Base-by-base conservation (phyloP, 2,797 vertebrate genomes). In the Parauchenoglanis ngamensis region DNA sequence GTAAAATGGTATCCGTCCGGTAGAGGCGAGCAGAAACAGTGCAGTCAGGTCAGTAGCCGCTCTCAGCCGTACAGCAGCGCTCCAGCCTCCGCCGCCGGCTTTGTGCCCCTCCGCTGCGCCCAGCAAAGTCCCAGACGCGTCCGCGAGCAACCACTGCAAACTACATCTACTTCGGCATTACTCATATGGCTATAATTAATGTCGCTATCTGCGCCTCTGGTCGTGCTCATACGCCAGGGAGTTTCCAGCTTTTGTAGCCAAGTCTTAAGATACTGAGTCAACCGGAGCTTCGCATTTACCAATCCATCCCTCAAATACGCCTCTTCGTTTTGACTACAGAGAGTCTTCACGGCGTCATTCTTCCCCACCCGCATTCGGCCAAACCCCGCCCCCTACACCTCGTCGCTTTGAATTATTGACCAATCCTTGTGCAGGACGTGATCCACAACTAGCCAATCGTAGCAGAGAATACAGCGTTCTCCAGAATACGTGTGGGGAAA, bases 61-160 rank as follows among this genome's bases (percentile, higher is more conserved):
- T 83, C 72, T 83, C 75, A 87, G 85, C 91, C 89, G 75, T 87
- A 87, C 91, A 90, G 85, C 68, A 76, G 80, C 79, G 77, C 40
- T 83, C 56, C 90, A 88, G 90, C 91, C 91, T 85, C 91, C 89
- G 88, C 92, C 91, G 89, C 92, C 91, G 91, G 93, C 93, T 93
- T 85, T 91, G 87, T 90, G 90, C 28, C 87, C 84, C 86, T 86
- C 87, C 68, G 73, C 76, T 67, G 86, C 75, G 52, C 28, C 81
- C 77, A 85, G 81, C 83, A 54, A 86, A 88, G 81, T 87, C 88
- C 87, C 28, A 40, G 40, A 25, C 17, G 57, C 80, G 67, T 73
- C 83, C 67, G 73, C 46, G 72, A 68, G 75, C 76, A 15, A 77
- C 87, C 84, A 28, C 67, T 44, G 25, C 35, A 57, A 52, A 75